phyloP scores from a whole-genome alignment of 2,888 invertebrate species.

The Chironomus riparius region DNA sequence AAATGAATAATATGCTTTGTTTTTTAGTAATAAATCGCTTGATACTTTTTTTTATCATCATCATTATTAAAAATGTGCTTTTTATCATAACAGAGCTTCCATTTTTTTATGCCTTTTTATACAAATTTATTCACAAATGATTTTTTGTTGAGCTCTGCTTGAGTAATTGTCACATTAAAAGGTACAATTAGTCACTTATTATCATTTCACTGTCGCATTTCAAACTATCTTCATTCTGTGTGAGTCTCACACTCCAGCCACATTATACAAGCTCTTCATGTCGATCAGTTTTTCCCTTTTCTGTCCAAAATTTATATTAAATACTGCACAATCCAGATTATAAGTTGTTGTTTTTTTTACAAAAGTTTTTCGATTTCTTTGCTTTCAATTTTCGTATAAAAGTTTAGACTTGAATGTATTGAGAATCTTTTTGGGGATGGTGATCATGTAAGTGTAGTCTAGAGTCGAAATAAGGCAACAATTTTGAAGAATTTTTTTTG shows the following conservation, averaged over 20 bases:
- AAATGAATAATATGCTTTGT: neutral
- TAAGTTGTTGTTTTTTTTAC: no score
- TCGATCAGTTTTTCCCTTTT: neutral
- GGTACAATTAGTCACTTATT: conserved; percentile 25
- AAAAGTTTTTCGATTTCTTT: no score
- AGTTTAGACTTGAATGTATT: no score
- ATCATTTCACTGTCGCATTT: conserved; percentile 18
- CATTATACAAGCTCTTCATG: neutral
- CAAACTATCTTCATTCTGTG: neutral
- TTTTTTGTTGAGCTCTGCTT: neutral
- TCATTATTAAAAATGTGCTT: neutral
- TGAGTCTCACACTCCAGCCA: neutral
- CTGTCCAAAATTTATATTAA: no score
- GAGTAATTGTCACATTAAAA: conserved; percentile 17
- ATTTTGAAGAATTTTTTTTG: no score
- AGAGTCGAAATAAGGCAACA: no score
- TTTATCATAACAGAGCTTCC: neutral
- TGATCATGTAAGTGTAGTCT: no score
- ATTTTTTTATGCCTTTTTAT: neutral
- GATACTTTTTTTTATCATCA: neutral
- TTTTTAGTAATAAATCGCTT: neutral
- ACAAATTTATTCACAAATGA: neutral
- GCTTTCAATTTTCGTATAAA: no score
- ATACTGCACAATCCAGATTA: no score
- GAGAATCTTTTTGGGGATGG: no score